These are phyloP conservation scores for Gastracanthus pulcherrimus DNA, from an alignment of 2,888 invertebrate genomes.

Conservation along the genomic window DNA sequence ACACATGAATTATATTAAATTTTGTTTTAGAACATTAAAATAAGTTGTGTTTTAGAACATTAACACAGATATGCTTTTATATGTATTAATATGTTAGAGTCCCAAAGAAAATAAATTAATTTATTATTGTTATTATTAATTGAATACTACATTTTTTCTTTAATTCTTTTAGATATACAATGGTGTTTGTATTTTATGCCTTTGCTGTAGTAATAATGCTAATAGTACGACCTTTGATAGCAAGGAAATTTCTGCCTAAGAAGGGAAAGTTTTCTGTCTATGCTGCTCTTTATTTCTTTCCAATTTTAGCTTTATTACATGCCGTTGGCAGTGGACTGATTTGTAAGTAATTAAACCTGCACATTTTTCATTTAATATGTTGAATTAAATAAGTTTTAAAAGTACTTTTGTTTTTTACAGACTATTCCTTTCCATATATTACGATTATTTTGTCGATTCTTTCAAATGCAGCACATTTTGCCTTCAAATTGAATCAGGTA, in stretches of 20 bases:
- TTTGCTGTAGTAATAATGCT: constrained; percentile 89
- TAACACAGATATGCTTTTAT: no score
- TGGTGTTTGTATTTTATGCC: constrained; percentile 94
- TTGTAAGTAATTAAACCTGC: constrained; percentile 82
- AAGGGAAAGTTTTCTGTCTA: constrained; percentile 91
- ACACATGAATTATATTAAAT: no score
- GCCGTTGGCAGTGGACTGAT: constrained; percentile 94
- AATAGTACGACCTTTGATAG: constrained; percentile 86
- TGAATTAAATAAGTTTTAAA: constrained; percentile 6
- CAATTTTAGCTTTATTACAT: constrained; percentile 91
- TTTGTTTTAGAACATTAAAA: no score
- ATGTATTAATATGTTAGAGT: no score
- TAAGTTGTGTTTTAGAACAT: no score
- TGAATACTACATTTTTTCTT: neutral
- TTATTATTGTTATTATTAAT: neutral
- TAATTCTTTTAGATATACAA: constrained; percentile 86
- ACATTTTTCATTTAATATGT: neutral
- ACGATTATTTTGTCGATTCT: constrained; percentile 94
- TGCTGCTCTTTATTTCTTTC: constrained; percentile 96
- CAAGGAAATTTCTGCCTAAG: constrained; percentile 83
- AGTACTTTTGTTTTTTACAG: constrained; percentile 78
- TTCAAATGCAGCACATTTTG: constrained; percentile 95
- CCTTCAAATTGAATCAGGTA: constrained; percentile 90
- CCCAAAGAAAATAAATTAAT: no score
- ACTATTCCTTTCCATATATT: constrained; percentile 96